Evolutionary conservation across 2,113 vertebrate species (phyloP), one percentile per base, ranked within the genome.

Genomic region (Numenius arquata): DNA sequence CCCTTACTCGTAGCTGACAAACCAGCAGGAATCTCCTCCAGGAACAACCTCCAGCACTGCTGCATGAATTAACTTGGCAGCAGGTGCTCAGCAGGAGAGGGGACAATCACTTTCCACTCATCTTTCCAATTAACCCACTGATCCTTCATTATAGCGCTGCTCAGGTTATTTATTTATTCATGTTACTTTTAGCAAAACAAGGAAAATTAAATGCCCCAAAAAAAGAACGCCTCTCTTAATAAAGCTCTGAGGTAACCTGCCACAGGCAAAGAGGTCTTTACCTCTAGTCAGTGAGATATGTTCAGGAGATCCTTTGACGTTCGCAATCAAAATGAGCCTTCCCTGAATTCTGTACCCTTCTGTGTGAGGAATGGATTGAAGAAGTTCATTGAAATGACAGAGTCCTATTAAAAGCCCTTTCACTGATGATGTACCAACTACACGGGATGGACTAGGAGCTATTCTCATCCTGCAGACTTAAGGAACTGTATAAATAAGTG

Each of bases 71-170:
- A 93, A 55, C 88, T 80, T 36, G 86, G 88, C 92, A 95, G 95
- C 92, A 97, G 94, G 56, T 92, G 93, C 92, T 94, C 84, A 75
- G 92, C 89, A 81, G 86, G 86, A 82, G 62, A 85, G 70, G 45
- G 61, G 71, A 90, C 52, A 66, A 58, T 83, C 45, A 2, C 79
- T 81, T 79, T 79, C 72, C 68, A 72, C 93, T 89, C 80, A 80
- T 84, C 83, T 86, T 90, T 81, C 92, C 91, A 96, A 92, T 97
- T 96, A 96, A 94, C 93, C 95, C 43, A 13, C 62, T 90, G 94
- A 82, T 94, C 90, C 84, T 80, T 85, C 88, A 47, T 58, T 82
- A 91, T 32, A 79, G 52, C 3, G 0, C 77, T 88, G 89, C 70
- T 78, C n/a, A 7, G 53, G 74, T 71, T 87, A 75, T 85, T 95